These are phyloP conservation scores for Erannis defoliaria DNA, from an alignment of 2,888 invertebrate species.

Conservation along the genomic window DNA sequence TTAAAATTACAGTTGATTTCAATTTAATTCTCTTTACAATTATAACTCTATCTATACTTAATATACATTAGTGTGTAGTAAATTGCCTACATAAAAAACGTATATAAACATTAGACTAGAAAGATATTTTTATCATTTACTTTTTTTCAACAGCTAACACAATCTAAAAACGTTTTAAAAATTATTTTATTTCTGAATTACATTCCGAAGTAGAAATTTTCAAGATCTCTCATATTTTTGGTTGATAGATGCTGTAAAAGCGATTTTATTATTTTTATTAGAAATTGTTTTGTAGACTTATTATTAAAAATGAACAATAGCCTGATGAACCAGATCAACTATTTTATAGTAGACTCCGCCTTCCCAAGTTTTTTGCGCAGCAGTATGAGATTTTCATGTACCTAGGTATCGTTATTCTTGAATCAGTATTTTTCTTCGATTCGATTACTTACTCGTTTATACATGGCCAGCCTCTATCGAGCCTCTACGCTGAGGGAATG, in stretches of 20 bases:
- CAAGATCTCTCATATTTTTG: background rate
- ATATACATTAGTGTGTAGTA: constrained; percentile 28
- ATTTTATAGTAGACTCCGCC: too few relatives aligned
- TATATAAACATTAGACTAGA: constrained; percentile 48
- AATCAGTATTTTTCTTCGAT: too few relatives aligned
- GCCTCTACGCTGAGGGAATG: too few relatives aligned
- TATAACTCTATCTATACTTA: constrained; percentile 31
- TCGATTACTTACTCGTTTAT: background rate
- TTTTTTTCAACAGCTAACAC: constrained; percentile 41
- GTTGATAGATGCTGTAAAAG: background rate
- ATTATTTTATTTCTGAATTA: background rate
- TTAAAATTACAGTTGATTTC: constrained; percentile 21
- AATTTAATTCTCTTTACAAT: constrained; percentile 18
- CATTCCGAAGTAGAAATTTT: background rate
- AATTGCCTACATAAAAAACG: constrained; percentile 24
- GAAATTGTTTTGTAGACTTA: too few relatives aligned
- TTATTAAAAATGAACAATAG: too few relatives aligned
- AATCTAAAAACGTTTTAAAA: constrained; percentile 29
- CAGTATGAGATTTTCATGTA: too few relatives aligned
- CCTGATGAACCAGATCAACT: too few relatives aligned
- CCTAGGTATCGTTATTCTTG: too few relatives aligned
- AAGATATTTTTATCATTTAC: constrained; percentile 33
- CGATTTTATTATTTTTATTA: too few relatives aligned
- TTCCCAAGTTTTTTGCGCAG: too few relatives aligned
- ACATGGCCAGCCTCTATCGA: too few relatives aligned